These are phyloP conservation scores for Oncorhynchus tshawytscha DNA, from an alignment of 2,113 vertebrate species.

Conservation along the genomic window DNA sequence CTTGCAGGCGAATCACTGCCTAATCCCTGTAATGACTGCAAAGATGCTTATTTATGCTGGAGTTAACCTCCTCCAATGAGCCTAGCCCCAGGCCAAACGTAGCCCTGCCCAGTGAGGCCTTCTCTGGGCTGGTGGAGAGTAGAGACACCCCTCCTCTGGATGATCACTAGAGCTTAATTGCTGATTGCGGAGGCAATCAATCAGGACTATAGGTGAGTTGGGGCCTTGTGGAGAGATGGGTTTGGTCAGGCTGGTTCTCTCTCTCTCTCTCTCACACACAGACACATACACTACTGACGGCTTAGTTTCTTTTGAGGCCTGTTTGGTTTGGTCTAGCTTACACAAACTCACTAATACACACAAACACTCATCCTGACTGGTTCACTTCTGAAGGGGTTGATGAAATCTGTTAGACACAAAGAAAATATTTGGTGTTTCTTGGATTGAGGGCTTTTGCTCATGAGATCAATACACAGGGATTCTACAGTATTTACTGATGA, in stretches of 20 bases:
- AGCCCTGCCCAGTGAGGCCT: conserved; percentile 73
- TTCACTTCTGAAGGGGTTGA: conserved; percentile 48
- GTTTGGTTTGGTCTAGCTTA: conserved; percentile 1
- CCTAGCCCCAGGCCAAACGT: conserved; percentile 77
- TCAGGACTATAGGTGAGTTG: conserved; percentile 66
- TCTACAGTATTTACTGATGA: neutral
- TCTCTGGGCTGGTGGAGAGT: conserved; percentile 65
- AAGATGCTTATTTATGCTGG: conserved; percentile 82
- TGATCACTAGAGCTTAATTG: conserved; percentile 79
- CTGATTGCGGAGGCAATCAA: conserved; percentile 73
- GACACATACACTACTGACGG: neutral
- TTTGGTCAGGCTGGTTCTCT: conserved; percentile 9
- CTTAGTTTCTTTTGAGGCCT: too few species aligned
- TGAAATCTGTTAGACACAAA: conserved; percentile 41
- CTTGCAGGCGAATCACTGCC: conserved; percentile 76
- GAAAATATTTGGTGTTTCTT: conserved; percentile 24
- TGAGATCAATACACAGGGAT: too few species aligned
- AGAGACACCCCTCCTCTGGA: conserved; percentile 39
- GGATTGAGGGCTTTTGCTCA: conserved; percentile 1
- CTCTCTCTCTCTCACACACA: conserved; percentile 2
- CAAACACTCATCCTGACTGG: neutral
- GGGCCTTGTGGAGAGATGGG: conserved; percentile 49
- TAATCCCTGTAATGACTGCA: conserved; percentile 82
- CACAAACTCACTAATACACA: conserved; percentile 7
- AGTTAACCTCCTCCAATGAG: conserved; percentile 81